Conservation (phyloP, 2,113 vertebrate species). For the Phocoena phocoena region DNA sequence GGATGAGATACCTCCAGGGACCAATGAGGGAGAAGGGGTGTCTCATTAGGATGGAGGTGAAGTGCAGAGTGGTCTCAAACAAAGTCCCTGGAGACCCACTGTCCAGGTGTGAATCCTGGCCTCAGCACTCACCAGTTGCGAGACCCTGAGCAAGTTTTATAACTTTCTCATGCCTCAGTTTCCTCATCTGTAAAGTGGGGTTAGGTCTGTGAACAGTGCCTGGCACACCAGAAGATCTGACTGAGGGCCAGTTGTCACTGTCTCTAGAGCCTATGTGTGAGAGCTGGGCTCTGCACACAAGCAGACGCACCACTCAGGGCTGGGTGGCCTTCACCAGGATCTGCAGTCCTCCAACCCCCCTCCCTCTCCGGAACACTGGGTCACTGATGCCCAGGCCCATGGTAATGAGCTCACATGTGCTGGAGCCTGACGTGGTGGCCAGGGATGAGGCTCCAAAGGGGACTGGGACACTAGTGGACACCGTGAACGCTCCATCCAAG, state of each 20-base stretch:
- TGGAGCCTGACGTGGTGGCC: accelerated
- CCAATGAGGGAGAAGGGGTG: neutral
- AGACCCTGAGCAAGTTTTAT: neutral
- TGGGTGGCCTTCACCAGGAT: neutral
- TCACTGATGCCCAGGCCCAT: accelerated
- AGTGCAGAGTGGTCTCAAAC: neutral
- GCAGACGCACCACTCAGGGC: neutral
- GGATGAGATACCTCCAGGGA: neutral
- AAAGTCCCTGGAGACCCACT: neutral
- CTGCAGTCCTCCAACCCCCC: neutral
- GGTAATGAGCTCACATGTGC: neutral
- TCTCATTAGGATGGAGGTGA: neutral
- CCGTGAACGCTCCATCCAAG: neutral
- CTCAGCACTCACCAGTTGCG: neutral
- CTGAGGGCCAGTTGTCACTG: neutral
- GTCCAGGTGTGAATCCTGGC: neutral
- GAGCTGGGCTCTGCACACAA: neutral
- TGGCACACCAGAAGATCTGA: too few relatives aligned
- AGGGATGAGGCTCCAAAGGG: neutral
- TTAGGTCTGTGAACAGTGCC: neutral
- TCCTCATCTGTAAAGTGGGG: neutral
- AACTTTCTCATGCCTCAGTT: neutral
- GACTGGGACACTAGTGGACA: neutral
- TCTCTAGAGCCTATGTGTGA: neutral
- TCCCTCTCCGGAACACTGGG: neutral